Conservation (phyloP, 2,888 invertebrate species). For the Drosophila ezoana region DNA sequence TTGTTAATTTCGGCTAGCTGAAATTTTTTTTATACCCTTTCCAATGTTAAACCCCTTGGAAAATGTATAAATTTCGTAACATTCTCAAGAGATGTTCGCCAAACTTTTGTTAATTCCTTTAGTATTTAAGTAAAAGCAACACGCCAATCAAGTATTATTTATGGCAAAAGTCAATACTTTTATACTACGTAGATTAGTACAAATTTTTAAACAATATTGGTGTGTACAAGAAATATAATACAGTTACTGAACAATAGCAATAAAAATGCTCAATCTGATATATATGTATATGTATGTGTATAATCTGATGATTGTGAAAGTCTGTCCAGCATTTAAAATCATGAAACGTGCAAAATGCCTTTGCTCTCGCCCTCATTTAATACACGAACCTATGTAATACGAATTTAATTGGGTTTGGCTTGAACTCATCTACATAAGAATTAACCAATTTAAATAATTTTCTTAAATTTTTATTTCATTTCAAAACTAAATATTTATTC, state of each 20-base stretch:
- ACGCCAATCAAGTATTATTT: constrained; percentile 68
- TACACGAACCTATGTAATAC: constrained; percentile 15
- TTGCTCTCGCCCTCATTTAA: constrained; percentile 42
- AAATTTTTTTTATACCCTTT: constrained; percentile 48
- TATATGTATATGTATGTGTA: constrained; percentile 28
- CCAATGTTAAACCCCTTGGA: constrained; percentile 24
- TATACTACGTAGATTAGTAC: constrained; percentile 75
- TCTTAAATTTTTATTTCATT: constrained; percentile 33
- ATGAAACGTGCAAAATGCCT: constrained; percentile 55
- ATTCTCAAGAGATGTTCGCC: constrained; percentile 23
- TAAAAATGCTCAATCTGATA: constrained; percentile 52
- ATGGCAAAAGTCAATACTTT: constrained; percentile 57
- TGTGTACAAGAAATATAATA: constrained; percentile 32
- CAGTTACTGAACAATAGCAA: constrained; percentile 47
- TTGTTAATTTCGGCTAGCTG: constrained; percentile 53
- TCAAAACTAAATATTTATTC: constrained; percentile 50
- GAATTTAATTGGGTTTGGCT: constrained; percentile 40
- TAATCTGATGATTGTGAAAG: constrained; percentile 46
- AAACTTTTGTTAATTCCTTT: constrained; percentile 54
- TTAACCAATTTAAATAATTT: constrained; percentile 29
- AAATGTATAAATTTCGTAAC: constrained; percentile 38
- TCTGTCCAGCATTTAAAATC: constrained; percentile 68
- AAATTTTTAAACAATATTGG: constrained; percentile 66
- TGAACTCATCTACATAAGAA: constrained; percentile 39
- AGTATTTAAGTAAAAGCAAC: constrained; percentile 19